Conservation (phyloP, 2,797 vertebrate species). For the Macrochelys suwanniensis region DNA sequence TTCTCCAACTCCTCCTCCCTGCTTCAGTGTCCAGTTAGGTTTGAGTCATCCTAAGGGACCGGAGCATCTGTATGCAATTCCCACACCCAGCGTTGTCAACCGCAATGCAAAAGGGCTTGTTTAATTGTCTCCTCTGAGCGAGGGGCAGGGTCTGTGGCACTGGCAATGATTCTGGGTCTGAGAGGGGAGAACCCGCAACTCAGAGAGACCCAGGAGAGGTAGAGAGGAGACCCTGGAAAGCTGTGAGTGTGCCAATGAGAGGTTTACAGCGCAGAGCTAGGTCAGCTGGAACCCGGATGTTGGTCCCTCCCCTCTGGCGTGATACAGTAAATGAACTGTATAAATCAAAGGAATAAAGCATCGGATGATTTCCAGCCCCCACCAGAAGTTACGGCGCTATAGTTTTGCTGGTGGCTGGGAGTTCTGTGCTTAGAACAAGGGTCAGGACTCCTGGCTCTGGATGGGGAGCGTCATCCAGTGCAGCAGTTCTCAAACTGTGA, state of each 20-base stretch:
- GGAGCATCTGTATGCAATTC: conserved; percentile 9
- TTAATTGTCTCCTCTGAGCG: neutral
- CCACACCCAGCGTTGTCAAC: neutral
- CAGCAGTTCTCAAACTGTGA: no score
- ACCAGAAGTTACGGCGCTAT: neutral
- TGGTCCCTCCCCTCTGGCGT: neutral
- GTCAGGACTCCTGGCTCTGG: neutral
- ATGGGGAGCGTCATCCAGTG: neutral
- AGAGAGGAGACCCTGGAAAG: neutral
- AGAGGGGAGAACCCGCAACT: neutral
- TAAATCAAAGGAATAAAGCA: neutral
- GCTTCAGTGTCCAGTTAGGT: neutral
- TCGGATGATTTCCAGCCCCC: neutral
- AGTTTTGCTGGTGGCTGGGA: neutral
- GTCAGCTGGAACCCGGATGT: neutral
- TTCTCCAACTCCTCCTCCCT: neutral
- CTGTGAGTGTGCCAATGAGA: neutral
- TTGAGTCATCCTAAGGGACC: conserved; percentile 1
- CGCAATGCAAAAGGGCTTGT: neutral
- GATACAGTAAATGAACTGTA: neutral
- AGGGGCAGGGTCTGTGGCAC: neutral
- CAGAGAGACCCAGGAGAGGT: neutral
- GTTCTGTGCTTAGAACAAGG: neutral
- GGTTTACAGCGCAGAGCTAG: neutral
- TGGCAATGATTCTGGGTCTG: neutral